Base-by-base conservation (phyloP, 2,113 vertebrate species). In the Patagioenas fasciata region DNA sequence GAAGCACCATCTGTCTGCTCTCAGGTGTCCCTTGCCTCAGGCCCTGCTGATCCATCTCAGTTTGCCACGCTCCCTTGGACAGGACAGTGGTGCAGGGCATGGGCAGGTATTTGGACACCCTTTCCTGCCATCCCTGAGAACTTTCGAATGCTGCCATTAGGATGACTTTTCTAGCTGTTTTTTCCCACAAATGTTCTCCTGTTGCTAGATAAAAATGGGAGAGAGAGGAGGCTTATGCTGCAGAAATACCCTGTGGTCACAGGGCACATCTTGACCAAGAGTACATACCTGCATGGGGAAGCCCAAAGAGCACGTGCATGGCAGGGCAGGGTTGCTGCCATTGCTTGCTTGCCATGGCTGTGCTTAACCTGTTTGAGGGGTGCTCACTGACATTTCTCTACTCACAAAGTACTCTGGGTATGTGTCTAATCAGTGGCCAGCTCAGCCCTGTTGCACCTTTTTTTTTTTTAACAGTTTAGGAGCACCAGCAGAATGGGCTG, bases 231-330 rank as follows among this genome's bases (percentile, higher is more conserved):
- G 15, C 8, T 56, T 50, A 13, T 38, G 13, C 6, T 18, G 34
- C 67, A 75, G 57, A 70, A 70, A 25, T 7, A 44, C 1, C 11
- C 38, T 4, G 16, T 4, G 50, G 23, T 38, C 44, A 38, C 20
- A 65, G 44, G 21, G 20, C 38, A 31, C 38, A 15, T 31, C 44
- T 65, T 60, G 6, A 8, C 15, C 12, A 31, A 17, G 44, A 32
- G 11, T 31, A 6, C 0, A 0, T n/a, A 28, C 18, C 16, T 36
- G 12, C 10, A 54, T 24, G 54, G 24, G 20, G 14, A 51, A 50
- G n/a, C 28, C 65, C 17, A 14, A 44, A 40, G 24, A 40, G 15
- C 1, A 3, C 21, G 26, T 28, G 20, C 34, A 24, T 24, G 34
- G 66, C 26, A 50, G 17, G 4, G 5, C 51, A 56, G 51, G 2